phyloP scores from a whole-genome alignment of 2,113 vertebrate species.

The Neodontobutis hainanensis region DNA sequence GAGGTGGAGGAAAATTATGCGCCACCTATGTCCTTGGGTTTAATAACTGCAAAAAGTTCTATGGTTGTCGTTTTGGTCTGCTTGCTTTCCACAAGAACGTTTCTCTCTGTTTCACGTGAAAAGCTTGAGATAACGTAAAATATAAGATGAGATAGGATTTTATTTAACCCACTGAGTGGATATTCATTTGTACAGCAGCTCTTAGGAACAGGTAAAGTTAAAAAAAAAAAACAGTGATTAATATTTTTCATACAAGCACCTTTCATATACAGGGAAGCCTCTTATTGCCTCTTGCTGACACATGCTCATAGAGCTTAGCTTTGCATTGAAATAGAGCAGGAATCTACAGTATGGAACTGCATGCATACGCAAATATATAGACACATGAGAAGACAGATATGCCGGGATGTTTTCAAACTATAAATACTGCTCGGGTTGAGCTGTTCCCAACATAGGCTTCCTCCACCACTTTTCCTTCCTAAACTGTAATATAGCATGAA shows the following conservation, averaged over 20 bases:
- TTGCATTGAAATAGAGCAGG: conserved; percentile 27
- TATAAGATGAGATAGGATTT: too few species aligned
- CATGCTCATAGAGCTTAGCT: conserved; percentile 16
- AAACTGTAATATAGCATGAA: conserved; percentile 9
- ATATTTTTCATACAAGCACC: conserved; percentile 6
- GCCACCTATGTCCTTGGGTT: conserved; percentile 29
- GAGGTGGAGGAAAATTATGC: conserved; percentile 27
- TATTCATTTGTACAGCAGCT: too few species aligned
- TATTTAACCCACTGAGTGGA: too few species aligned
- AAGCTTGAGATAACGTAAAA: conserved; percentile 11
- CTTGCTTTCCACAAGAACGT: not conserved
- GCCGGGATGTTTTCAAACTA: conserved; percentile 50
- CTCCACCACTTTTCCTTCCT: not conserved
- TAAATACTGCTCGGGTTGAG: conserved; percentile 52
- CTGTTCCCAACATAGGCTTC: conserved; percentile 37
- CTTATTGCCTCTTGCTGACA: conserved; percentile 42
- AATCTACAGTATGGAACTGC: conserved; percentile 33
- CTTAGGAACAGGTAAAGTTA: too few species aligned
- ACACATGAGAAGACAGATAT: conserved; percentile 58
- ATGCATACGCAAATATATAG: conserved; percentile 22
- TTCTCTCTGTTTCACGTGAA: conserved; percentile 5
- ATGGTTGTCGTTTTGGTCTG: conserved; percentile 21
- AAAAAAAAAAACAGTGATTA: too few species aligned
- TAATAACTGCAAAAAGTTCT: conserved; percentile 15
- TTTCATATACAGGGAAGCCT: conserved; percentile 34